Conservation (phyloP, 2,888 invertebrate genomes). For the Hyppa rectilinea region DNA sequence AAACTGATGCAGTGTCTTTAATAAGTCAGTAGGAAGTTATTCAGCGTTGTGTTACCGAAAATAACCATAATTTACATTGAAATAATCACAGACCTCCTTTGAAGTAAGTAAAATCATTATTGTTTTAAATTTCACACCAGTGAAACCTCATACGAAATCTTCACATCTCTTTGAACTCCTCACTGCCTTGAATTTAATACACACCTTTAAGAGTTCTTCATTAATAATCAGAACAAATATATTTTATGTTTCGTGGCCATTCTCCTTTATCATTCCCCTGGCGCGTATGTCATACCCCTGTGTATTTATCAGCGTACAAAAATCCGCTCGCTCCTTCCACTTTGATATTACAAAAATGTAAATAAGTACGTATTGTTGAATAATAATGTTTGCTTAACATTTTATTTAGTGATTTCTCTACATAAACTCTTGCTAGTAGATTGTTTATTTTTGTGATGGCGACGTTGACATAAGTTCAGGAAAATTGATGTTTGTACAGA, state of each 20-base stretch:
- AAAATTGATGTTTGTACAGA: constrained; percentile 17
- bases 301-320: constrained; percentile 35
- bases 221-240: constrained; percentile 46
- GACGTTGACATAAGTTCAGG: constrained; percentile 10
- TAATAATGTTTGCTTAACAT: constrained; percentile 26
- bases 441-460: constrained; percentile 22
- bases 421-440: not conserved
- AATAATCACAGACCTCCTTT: constrained; percentile 18
- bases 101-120: not conserved
- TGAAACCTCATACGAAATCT: constrained; percentile 17
- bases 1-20: not conserved
- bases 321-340: constrained; percentile 17
- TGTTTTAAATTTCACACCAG: constrained; percentile 14
- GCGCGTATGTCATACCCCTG: constrained; percentile 13
- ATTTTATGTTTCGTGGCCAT: constrained; percentile 31
- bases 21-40: not conserved
- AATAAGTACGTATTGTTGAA: constrained; percentile 11
- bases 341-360: constrained; percentile 36
- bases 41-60: not conserved
- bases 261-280: constrained; percentile 29
- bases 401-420: constrained; percentile 20
- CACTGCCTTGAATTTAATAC: constrained; percentile 31
- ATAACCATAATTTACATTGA: not conserved
- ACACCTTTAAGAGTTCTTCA: constrained; percentile 27
- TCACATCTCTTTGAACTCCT: constrained; percentile 29